Evolutionary conservation across 2,797 vertebrate species (phyloP).

Genomic region (Dendrocincla fuliginosa): DNA sequence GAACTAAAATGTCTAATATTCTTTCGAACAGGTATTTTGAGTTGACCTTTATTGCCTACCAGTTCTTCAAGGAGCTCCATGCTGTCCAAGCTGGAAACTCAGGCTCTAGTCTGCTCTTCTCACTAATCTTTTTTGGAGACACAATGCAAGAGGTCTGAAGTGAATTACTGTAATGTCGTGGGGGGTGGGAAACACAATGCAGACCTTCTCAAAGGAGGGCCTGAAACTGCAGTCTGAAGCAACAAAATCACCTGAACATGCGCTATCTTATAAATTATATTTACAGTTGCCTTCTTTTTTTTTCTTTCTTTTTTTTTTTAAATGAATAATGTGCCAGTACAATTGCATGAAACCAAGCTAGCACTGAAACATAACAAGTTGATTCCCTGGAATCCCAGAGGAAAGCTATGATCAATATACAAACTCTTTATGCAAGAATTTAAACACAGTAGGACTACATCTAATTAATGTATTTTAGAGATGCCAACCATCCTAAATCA

Average conservation of each 20-base stretch:
- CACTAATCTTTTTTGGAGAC: background rate
- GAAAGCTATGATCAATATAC: background rate
- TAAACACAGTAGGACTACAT: background rate
- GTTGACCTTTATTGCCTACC: background rate
- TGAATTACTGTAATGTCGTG: background rate
- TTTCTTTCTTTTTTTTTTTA: background rate
- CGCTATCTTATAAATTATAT: background rate
- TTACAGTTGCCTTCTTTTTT: background rate
- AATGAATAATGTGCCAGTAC: background rate
- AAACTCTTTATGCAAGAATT: background rate
- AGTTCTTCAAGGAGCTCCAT: background rate
- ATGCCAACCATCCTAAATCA: background rate
- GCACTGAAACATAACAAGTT: background rate
- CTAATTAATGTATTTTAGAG: conserved; percentile 1
- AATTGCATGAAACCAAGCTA: background rate
- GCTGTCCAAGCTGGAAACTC: background rate
- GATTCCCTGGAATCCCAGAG: background rate
- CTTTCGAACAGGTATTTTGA: background rate
- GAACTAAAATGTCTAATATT: background rate
- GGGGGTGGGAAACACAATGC: background rate
- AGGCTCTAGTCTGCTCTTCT: background rate
- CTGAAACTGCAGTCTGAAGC: background rate
- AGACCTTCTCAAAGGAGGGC: background rate
- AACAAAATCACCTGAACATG: background rate
- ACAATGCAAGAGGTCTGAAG: background rate